phyloP scores from a whole-genome alignment of 1,140 invertebrate genomes.

The Drosophila lacteicornis region DNA sequence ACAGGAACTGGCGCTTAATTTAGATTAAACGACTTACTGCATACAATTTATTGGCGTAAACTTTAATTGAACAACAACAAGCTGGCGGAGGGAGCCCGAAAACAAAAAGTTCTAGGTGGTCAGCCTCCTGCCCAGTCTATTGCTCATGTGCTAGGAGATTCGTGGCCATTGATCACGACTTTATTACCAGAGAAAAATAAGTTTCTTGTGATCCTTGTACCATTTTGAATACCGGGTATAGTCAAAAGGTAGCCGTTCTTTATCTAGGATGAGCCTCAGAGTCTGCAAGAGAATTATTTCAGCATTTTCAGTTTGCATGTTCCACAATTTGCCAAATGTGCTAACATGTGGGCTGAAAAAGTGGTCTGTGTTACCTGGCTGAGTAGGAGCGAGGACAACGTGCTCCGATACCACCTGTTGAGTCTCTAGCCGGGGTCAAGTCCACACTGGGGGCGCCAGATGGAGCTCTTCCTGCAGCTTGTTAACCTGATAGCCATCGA shows the following conservation, averaged over 20 bases:
- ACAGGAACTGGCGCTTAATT: slow-evolving; percentile 66
- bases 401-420: slow-evolving; percentile 65
- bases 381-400: slow-evolving; percentile 32
- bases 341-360: slow-evolving; percentile 54
- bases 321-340: slow-evolving; percentile 42
- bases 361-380: neutral
- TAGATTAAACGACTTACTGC: slow-evolving; percentile 82
- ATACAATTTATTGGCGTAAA: slow-evolving; percentile 79
- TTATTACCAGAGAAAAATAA: slow-evolving; percentile 41
- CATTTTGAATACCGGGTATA: slow-evolving; percentile 45
- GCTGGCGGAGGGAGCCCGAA: slow-evolving; percentile 20
- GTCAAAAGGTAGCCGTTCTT: neutral
- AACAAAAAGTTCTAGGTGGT: slow-evolving; percentile 77
- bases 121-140: slow-evolving; percentile 22
- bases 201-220: neutral
- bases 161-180: slow-evolving; percentile 79
- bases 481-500: slow-evolving; percentile 30
- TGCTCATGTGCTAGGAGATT: slow-evolving; percentile 43
- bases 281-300: slow-evolving; percentile 8
- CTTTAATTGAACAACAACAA: slow-evolving; percentile 78
- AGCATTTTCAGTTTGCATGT: slow-evolving; percentile 53
- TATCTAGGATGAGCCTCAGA: neutral
- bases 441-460: slow-evolving; percentile 55
- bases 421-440: slow-evolving; percentile 57
- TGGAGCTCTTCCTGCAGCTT: slow-evolving; percentile 22